Base-by-base conservation (phyloP, 2,113 vertebrate species). In the Corydoras sp. region DNA sequence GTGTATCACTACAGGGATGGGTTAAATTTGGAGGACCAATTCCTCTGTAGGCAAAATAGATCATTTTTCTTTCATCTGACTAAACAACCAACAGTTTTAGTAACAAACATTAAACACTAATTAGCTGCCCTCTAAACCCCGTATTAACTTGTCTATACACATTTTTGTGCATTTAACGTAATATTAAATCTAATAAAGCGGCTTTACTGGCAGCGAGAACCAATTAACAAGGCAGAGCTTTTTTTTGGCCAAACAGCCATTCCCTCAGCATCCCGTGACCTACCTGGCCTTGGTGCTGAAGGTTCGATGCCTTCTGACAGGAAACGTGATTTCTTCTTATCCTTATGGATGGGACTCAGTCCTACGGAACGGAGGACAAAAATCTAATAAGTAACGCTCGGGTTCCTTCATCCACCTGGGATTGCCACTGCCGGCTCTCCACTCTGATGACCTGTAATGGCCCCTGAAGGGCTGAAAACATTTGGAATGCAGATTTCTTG, bases 301-400 rank as follows among this genome's bases (percentile, higher is more conserved):
- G 29, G 6, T n/a, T 10, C 3, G 13, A 54, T 13, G 10, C n/a
- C 79, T 79, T 74, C 63, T 83, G 82, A 85, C 77, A 81, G 81
- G 60, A 60, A 79, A 73, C 82, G 75, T 78, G 77, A 85, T 86
- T 85, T 84, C 75, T 80, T 81, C 75, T 79, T 81, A 84, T 80
- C 75, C 73, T 79, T 83, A 83, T 76, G 72, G 83, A 81, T 84
- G 72, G 76, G 80, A 67, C 54, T 5, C 3, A 67, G 65, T 43
- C 58, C 77, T 64, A 74, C 65, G 71, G 80, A 81, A 71, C 71
- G 76, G 73, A 83, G 78, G 82, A 88, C 85, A 85, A 76, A 79
- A 80, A 83, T 82, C 80, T 81, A 83, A 76, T 82, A 78, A 85
- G 83, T 79, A 80, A 81, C 80, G 82, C 78, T 76, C 82, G 80